Percentiles rank a stretch among this genome's conserved stretches.
Conservation (phyloP, 1,140 invertebrate genomes). For the Pseudomyrmex dendroicus region DNA sequence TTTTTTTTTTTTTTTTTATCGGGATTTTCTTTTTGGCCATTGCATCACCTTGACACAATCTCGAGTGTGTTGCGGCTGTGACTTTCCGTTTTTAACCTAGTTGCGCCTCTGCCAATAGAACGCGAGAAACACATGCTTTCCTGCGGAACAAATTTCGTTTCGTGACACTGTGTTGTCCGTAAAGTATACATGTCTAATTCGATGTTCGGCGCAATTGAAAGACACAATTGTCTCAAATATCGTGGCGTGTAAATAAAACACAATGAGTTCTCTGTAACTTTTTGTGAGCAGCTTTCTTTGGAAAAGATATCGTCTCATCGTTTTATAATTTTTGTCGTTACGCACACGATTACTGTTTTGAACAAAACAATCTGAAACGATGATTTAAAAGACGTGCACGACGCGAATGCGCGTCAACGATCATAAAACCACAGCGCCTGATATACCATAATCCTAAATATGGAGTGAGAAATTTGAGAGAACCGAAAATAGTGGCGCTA, state of each 20-base stretch:
- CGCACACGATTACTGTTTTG: not conserved
- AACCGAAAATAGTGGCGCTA: conserved; percentile 83
- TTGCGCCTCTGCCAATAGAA: conserved; percentile 72
- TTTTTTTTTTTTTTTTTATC: not conserved
- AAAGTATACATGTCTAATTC: conserved; percentile 6
- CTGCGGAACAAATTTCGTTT: conserved; percentile 41
- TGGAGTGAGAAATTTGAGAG: conserved; percentile 84
- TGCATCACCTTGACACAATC: conserved; percentile 73
- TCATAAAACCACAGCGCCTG: conserved; percentile 67
- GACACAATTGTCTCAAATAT: not conserved
- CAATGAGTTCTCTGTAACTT: not conserved
- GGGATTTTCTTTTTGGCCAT: not conserved
- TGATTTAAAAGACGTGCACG: not conserved
- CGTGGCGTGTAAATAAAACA: not conserved
- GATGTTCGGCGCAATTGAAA: not conserved
- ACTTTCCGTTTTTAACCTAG: conserved; percentile 76
- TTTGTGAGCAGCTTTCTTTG: conserved; percentile 6
- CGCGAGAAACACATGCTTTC: conserved; percentile 61
- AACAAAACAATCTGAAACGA: not conserved
- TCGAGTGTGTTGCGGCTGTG: conserved; percentile 45
- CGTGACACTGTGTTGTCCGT: conserved; percentile 68
- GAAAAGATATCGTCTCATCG: not conserved
- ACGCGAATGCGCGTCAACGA: conserved; percentile 51
- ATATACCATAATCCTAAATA: conserved; percentile 82
- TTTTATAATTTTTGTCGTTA: not conserved